These are phyloP conservation scores for Rhimphoctona megacephalus DNA, from an alignment of 2,888 invertebrate genomes.

Conservation along the genomic window DNA sequence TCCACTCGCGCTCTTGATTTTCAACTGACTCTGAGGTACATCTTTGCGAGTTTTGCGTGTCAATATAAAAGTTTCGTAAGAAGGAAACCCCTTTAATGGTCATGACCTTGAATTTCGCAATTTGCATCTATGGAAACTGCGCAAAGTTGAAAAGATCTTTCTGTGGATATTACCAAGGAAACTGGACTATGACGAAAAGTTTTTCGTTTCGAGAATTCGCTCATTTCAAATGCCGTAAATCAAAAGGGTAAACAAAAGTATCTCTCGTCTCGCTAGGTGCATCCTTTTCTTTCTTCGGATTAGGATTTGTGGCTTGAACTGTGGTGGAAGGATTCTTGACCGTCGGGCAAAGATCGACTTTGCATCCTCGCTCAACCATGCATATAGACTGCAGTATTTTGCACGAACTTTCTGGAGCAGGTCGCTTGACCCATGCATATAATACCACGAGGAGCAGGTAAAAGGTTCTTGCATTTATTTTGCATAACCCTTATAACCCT, in stretches of 20 bases:
- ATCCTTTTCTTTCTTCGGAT: constrained; percentile 59
- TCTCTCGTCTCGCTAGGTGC: constrained; percentile 62
- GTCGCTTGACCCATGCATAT: constrained; percentile 43
- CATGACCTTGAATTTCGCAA: constrained; percentile 81
- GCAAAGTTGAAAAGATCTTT: constrained; percentile 31
- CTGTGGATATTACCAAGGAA: constrained; percentile 33
- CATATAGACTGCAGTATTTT: not conserved
- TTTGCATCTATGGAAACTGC: constrained; percentile 75
- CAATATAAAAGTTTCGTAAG: constrained; percentile 36
- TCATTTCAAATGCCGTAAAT: constrained; percentile 78
- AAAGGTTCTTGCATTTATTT: constrained; percentile 74
- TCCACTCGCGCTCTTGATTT: constrained; percentile 76
- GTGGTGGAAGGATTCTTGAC: constrained; percentile 64
- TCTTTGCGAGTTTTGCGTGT: constrained; percentile 45
- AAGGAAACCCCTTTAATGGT: constrained; percentile 58
- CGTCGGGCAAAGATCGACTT: constrained; percentile 57
- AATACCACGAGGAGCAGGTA: constrained; percentile 75
- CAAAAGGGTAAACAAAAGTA: constrained; percentile 74
- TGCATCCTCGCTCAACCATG: constrained; percentile 8
- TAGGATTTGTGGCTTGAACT: constrained; percentile 62
- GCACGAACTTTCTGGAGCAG: constrained; percentile 65
- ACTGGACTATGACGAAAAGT: constrained; percentile 12
- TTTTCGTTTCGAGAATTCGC: constrained; percentile 41
- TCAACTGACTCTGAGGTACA: constrained; percentile 81
- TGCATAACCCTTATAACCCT: constrained; percentile 78